Base-by-base conservation (phyloP, 2,797 vertebrate species). In the Crypturellus tataupa region DNA sequence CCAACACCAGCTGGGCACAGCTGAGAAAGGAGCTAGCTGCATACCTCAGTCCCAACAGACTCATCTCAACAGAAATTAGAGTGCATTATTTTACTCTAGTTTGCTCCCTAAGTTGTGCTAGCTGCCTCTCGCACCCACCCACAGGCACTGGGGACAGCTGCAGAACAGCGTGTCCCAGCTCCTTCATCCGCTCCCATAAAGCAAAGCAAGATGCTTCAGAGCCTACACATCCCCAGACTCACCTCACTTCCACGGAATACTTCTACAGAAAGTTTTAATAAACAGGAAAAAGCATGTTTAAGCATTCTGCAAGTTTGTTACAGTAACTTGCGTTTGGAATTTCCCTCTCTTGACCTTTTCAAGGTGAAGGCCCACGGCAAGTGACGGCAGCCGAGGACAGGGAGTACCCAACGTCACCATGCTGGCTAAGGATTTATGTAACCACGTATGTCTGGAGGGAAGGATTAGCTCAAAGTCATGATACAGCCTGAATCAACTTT, bases 331-430 rank as follows among this genome's bases (percentile, higher is more conserved):
- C 2, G 1, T 6, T 25, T 46, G 82, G 89, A 94, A 95, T 90
- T 90, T 89, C 91, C 87, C 89, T 47, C 82, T 92, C 72, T 85
- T 94, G 80, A 94, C 40, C 59, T 90, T 92, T 89, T 56, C 56
- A 81, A 87, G 53, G 60, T 70, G 58, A 93, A 94, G 56, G 21
- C 76, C 23, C 39, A 75, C 4, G 23, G 67, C 39, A 46, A 87
- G 49, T 77, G 78, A 70, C 1, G 4, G 59, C 60, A 87, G 68
- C 63, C 81, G 42, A 71, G 68, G 25, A 71, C 55, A 64, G 47
- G 31, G 82, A 87, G 59, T 75, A 80, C 73, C 73, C 91, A 87
- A 89, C 70, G 58, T 60, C 35, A 63, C 24, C 76, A 56, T 82
- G 64, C 65, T 85, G 40, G 60, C n/a, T 80, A 87, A 78, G 44